Conservation (phyloP, 2,797 vertebrate species). For the Aythya fuligula region DNA sequence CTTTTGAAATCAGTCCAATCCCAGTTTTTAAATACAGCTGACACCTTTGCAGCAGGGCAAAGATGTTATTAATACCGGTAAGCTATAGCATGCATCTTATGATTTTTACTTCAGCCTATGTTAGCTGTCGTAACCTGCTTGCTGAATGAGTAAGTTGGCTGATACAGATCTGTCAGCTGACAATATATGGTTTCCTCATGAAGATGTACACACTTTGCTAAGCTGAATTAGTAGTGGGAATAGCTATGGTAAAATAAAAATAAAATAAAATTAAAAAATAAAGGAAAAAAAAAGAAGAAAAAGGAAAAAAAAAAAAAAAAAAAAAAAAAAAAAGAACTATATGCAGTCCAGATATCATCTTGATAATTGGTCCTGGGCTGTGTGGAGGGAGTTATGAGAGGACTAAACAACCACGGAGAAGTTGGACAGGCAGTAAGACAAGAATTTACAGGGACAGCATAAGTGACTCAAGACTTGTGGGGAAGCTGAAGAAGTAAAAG, state of each 20-base stretch:
- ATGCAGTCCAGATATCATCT: no score
- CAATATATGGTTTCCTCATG: background rate
- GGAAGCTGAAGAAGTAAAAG: background rate
- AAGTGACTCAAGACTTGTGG: background rate
- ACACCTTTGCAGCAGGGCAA: constrained; percentile 1
- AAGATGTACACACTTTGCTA: background rate
- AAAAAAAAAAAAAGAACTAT: no score
- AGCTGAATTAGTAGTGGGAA: background rate
- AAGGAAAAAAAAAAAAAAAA: no score
- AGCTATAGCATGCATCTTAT: background rate
- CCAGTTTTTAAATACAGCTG: background rate
- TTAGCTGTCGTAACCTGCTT: background rate
- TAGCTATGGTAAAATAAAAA: background rate
- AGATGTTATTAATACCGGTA: background rate
- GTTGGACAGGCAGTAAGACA: background rate
- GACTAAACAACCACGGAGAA: background rate
- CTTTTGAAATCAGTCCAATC: background rate
- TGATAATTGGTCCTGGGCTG: background rate
- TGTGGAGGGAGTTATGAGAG: background rate
- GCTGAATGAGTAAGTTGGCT: background rate
- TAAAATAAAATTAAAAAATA: no score
- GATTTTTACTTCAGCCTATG: background rate
- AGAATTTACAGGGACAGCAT: background rate
- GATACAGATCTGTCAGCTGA: background rate
- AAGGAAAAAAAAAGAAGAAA: no score